These are phyloP conservation scores for Peromyscus maniculatus DNA, from an alignment of 2,113 vertebrate species.

Conservation along the genomic window DNA sequence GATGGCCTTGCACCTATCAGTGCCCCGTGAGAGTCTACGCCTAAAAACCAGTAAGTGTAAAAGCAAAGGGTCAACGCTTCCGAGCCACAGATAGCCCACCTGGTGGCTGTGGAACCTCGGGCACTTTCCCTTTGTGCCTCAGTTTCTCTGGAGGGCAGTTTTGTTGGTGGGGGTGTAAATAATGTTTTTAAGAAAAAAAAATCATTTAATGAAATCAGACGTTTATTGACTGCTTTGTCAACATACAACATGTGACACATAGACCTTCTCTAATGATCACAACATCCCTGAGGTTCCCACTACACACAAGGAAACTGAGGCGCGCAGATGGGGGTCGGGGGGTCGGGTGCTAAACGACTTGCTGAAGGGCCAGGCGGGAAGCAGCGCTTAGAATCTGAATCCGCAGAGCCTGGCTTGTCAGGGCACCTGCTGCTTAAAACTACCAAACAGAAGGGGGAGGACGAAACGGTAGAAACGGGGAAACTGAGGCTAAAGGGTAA, in stretches of 20 bases:
- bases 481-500: neutral
- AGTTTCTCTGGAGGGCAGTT: neutral
- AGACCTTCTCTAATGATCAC: neutral
- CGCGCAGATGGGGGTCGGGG: no score
- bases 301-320: neutral
- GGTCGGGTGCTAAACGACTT: neutral
- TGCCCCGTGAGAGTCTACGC: no score
- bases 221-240: neutral
- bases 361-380: neutral
- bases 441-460: neutral
- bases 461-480: neutral
- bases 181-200: conserved; percentile 25
- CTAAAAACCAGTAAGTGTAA: neutral
- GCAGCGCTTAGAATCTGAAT: neutral
- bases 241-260: neutral
- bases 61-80: neutral
- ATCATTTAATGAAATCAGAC: neutral
- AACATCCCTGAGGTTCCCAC: neutral
- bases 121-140: neutral
- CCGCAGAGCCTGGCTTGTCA: neutral
- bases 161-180: neutral
- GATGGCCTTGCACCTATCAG: neutral
- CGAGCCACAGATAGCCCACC: neutral
- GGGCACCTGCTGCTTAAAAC: neutral
- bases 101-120: neutral